Evolutionary conservation across 2,888 invertebrate genomes (phyloP).

Genomic region (Odontocolon sp.): DNA sequence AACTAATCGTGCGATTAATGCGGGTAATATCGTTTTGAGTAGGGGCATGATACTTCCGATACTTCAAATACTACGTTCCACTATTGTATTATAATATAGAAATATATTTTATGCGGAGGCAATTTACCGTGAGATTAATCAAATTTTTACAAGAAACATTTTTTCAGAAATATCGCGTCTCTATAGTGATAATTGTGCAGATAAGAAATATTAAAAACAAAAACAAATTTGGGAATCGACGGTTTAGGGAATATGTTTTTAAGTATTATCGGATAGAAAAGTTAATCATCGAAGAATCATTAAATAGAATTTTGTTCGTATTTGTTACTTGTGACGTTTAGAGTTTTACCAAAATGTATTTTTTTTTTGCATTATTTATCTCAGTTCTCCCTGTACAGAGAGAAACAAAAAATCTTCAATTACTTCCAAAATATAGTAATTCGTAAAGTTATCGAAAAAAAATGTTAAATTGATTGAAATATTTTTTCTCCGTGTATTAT

Average conservation of each 20-base stretch:
- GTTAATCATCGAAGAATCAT: conserved; percentile 6
- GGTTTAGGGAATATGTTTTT: conserved; percentile 17
- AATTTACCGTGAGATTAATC: conserved; percentile 30
- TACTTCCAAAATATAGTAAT: no score
- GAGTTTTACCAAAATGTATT: conserved; percentile 51
- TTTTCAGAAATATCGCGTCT: conserved; percentile 34
- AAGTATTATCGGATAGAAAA: conserved; percentile 20
- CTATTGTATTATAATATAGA: conserved; percentile 36
- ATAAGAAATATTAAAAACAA: no score
- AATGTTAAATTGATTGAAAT: no score
- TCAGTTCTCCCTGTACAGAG: not conserved
- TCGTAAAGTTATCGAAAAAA: no score
- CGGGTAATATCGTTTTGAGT: conserved; percentile 8
- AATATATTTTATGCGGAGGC: conserved; percentile 17
- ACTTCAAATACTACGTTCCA: conserved; percentile 52
- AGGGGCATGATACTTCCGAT: conserved; percentile 45
- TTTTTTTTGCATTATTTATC: conserved; percentile 43
- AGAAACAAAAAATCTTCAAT: no score
- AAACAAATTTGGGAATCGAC: conserved; percentile 7
- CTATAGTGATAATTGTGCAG: not conserved
- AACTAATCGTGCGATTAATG: no score
- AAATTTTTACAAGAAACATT: conserved; percentile 41
- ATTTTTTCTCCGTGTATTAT: conserved; percentile 4
- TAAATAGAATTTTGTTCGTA: conserved; percentile 37
- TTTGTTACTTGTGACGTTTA: conserved; percentile 40